Conservation (phyloP, 2,888 invertebrate genomes). For the Ctena decussata region DNA sequence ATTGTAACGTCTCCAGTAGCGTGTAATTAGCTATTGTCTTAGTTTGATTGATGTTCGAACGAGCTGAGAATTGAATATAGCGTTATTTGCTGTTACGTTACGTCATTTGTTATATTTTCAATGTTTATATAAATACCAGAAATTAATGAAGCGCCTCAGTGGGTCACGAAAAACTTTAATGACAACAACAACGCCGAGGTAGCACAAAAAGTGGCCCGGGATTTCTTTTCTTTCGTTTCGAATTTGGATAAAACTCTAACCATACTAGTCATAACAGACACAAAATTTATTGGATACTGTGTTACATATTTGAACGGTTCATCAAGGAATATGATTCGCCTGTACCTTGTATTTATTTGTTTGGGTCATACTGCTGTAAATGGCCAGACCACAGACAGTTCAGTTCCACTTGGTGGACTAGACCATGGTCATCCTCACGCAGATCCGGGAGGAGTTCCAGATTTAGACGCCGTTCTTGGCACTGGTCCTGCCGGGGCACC, state of each 20-base stretch:
- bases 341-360: not conserved
- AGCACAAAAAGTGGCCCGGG: not conserved
- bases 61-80: not conserved
- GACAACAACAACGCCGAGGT: not conserved
- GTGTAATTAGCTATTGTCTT: not conserved
- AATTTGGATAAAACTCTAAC: no score
- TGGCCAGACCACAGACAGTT: not conserved
- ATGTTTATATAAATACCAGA: not conserved
- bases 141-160: not conserved
- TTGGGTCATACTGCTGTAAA: not conserved
- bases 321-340: not conserved
- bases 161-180: not conserved
- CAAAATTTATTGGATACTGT: no score
- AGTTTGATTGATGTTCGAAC: slow-evolving; percentile 1
- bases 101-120: not conserved
- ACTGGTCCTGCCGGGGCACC: not conserved
- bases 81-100: not conserved
- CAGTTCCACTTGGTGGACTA: not conserved
- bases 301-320: no score
- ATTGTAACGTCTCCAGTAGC: no score
- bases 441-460: slow-evolving; percentile 12
- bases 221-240: not conserved
- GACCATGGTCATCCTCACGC: not conserved
- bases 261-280: no score
- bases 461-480: not conserved